Evolutionary conservation across 2,113 vertebrate species (phyloP), one percentile per base, ranked within the genome.

Genomic region (Lates calcarifer): DNA sequence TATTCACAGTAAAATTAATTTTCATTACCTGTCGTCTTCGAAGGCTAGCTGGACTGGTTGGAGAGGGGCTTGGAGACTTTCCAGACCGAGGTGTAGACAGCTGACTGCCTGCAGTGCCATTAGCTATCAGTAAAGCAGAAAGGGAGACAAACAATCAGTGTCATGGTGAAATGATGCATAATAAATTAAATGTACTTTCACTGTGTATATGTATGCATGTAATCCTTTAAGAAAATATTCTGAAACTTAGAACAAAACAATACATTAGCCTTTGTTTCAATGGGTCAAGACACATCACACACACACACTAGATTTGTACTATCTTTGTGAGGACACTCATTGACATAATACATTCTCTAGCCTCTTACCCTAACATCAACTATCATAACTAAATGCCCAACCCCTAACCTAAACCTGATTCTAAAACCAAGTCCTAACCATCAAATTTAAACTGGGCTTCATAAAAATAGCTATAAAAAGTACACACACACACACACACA

Each of bases 101-200:
- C 92, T 98, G 98, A 91, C 98, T 99, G 77, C 98, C 97, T 85
- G 96, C 97, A 57, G 97, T 99, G 89, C 98, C 98, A 93, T 99
- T 99, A 79, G 97, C 98, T 99, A 83, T 79, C 81, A 75, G 43
- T 10, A 47, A 64, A 91, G 71, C 68, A 47, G 69, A 91, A 83
- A 73, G 55, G 71, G 39, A 69, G 0, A 0, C 71, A 86, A 29
- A 57, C 29, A 49, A 28, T 31, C 4, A 55, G 18, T 11, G 58
- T 35, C 11, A 72, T 64, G 26, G 74, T 43, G 49, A 82, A 47
- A 82, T 28, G 24, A 1, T 9, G 24, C 20, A 57, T 28, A 12
- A 45, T 39, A 17, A 33, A 71, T 0, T 11, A 43, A 53, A 60
- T 29, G 12, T 31, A 41, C 0, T 17, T 51, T 22, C 11, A 56